These are phyloP conservation scores for Bellardia pandia DNA, from an alignment of 2,888 invertebrate species.

Conservation along the genomic window DNA sequence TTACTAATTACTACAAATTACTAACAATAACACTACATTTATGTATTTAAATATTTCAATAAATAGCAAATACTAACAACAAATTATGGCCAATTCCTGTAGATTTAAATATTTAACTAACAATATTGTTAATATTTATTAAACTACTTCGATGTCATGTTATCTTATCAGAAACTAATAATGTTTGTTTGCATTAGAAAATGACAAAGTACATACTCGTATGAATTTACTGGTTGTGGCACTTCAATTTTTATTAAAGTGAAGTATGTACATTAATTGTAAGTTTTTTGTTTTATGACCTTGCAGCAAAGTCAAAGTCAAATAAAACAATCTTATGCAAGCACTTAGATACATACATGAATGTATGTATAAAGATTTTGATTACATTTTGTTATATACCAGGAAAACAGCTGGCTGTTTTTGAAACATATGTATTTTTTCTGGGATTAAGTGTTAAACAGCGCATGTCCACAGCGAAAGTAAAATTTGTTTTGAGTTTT, in stretches of 20 bases:
- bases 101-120: background rate
- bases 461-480: slow-evolving; percentile 68
- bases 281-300: slow-evolving; percentile 31
- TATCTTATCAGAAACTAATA: slow-evolving; percentile 33
- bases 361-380: too few species aligned
- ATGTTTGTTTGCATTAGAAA: background rate
- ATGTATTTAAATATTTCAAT: background rate
- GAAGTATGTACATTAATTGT: background rate
- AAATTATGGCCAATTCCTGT: background rate
- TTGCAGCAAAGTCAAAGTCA: slow-evolving; percentile 43
- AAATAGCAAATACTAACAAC: background rate
- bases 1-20: background rate
- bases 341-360: too few species aligned
- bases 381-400: background rate
- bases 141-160: background rate
- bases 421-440: background rate
- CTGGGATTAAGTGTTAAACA: slow-evolving; percentile 3
- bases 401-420: slow-evolving; percentile 43
- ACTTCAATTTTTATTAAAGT: background rate
- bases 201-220: background rate
- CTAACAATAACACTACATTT: background rate
- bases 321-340: background rate
- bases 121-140: background rate
- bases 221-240: background rate
- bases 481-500: slow-evolving; percentile 30